Conservation (phyloP, 2,888 invertebrate species). For the Dryobotodes eremita region DNA sequence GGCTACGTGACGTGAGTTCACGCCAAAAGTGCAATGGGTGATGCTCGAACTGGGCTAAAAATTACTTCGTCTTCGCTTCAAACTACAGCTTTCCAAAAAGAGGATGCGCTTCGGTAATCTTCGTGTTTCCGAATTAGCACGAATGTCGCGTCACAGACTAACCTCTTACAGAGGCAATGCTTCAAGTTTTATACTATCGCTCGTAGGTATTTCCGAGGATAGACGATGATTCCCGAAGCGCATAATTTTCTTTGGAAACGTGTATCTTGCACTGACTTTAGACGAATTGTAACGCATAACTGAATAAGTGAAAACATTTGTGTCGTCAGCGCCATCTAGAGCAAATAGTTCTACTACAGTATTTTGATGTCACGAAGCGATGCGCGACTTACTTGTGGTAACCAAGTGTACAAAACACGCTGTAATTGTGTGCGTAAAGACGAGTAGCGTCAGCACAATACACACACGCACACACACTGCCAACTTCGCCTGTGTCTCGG, state of each 20-base stretch:
- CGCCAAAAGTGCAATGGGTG: not conserved
- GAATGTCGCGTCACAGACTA: not conserved
- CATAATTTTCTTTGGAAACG: not conserved
- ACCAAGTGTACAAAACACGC: not conserved
- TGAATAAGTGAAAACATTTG: no score
- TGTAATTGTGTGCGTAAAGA: no score
- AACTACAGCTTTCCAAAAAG: not conserved
- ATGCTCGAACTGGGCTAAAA: not conserved
- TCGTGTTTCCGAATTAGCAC: not conserved
- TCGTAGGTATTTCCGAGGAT: not conserved
- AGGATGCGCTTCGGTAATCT: not conserved
- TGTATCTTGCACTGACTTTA: not conserved
- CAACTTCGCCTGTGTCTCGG: not conserved
- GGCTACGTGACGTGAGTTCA: not conserved
- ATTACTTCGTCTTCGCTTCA: not conserved
- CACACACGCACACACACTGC: not conserved
- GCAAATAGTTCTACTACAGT: not conserved
- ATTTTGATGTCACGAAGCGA: not conserved
- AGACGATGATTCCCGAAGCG: not conserved
- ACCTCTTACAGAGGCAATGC: not conserved
- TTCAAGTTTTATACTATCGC: not conserved
- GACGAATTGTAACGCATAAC: not conserved
- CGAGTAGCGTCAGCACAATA: not conserved
- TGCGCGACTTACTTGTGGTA: not conserved
- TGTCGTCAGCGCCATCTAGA: not conserved